Evolutionary conservation across 2,113 vertebrate genomes (phyloP).

Genomic region (Elanoides forficatus): DNA sequence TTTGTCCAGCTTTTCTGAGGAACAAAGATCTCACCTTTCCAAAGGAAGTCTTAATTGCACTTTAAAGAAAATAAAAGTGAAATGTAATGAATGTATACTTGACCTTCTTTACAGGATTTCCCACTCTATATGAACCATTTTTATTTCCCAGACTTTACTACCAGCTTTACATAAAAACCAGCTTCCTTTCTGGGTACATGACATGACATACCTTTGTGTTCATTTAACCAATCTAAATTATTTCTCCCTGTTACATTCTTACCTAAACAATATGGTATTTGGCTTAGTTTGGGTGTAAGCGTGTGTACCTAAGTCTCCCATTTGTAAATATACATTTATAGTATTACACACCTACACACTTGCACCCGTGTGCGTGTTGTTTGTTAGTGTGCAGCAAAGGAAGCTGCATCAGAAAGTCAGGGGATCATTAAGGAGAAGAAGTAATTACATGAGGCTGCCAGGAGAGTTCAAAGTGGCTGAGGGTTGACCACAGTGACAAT

Average conservation of each 20-base stretch:
- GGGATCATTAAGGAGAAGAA: neutral
- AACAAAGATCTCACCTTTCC: neutral
- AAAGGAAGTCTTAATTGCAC: neutral
- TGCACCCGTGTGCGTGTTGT: neutral
- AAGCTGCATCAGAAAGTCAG: neutral
- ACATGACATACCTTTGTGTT: neutral
- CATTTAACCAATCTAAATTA: neutral
- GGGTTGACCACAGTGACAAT: neutral
- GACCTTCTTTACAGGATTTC: neutral
- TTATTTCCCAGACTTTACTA: neutral
- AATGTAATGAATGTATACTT: neutral
- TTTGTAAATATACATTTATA: neutral
- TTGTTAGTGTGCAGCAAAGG: neutral
- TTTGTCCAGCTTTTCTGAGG: neutral
- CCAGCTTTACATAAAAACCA: neutral
- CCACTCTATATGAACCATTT: neutral
- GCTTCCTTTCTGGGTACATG: neutral
- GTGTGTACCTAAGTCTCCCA: neutral
- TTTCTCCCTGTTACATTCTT: neutral
- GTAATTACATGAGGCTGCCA: neutral
- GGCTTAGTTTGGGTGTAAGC: neutral
- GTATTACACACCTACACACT: neutral
- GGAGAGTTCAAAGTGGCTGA: neutral
- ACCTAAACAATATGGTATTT: neutral
- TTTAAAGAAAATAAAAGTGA: neutral